phyloP scores from a whole-genome alignment of 1,140 invertebrate species.

The Cydia splendana region DNA sequence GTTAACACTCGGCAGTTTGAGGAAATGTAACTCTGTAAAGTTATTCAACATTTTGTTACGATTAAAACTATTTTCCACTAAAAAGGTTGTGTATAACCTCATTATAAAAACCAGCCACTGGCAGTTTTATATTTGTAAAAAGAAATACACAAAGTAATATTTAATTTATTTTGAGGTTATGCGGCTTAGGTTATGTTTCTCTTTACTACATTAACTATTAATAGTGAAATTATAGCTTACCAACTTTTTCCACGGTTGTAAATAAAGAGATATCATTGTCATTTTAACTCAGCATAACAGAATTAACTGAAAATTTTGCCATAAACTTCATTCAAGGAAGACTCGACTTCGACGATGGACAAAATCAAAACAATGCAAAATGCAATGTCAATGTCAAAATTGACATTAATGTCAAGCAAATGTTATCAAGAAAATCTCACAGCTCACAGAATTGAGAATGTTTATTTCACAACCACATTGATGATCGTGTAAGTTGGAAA shows the following conservation, averaged over 20 bases:
- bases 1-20: slow-evolving; percentile 26
- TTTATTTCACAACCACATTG: no score
- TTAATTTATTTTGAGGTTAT: slow-evolving; percentile 1
- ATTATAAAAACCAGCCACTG: no score
- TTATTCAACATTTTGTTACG: background rate
- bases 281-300: background rate
- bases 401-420: background rate
- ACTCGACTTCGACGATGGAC: no score
- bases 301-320: background rate
- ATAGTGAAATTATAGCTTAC: background rate
- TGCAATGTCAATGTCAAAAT: background rate
- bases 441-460: no score
- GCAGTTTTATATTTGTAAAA: background rate
- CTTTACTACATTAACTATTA: background rate
- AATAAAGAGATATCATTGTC: slow-evolving; percentile 5
- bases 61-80: no score
- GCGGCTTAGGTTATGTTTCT: background rate
- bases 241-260: background rate
- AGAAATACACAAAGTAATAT: background rate
- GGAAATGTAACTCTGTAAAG: slow-evolving; percentile 29
- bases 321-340: background rate
- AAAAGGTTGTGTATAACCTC: no score
- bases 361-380: no score
- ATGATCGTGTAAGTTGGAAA: no score
- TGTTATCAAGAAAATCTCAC: no score